Evolutionary conservation across 1,140 invertebrate species (phyloP).

Genomic region (Hylaeus anthracinus): DNA sequence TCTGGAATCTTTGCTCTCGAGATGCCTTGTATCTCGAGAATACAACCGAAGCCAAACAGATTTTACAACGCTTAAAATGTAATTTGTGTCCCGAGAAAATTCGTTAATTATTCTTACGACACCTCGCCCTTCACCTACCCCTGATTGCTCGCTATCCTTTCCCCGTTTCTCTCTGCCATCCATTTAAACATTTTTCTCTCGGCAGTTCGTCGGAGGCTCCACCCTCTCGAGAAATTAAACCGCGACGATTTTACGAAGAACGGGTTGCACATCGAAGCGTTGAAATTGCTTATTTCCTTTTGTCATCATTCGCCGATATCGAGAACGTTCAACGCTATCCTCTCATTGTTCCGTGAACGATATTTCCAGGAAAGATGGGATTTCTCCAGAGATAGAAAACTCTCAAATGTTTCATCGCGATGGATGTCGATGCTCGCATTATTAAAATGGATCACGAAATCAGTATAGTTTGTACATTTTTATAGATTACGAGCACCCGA

Average conservation of each 20-base stretch:
- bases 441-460: too few species aligned
- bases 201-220: background rate
- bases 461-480: too few species aligned
- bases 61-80: slow-evolving; percentile 51
- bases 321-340: background rate
- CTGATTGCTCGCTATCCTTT: slow-evolving; percentile 32
- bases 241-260: background rate
- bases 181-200: slow-evolving; percentile 17
- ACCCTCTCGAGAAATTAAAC: background rate
- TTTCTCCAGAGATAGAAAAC: background rate
- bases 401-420: background rate
- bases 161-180: background rate
- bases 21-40: slow-evolving; percentile 22
- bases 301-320: background rate
- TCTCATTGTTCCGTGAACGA: background rate
- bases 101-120: slow-evolving; percentile 54
- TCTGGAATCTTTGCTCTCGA: background rate
- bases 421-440: too few species aligned
- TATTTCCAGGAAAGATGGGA: background rate
- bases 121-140: slow-evolving; percentile 14
- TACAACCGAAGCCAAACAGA: slow-evolving; percentile 31
- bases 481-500: too few species aligned
- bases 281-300: background rate
- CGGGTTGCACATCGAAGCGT: background rate
- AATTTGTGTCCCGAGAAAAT: slow-evolving; percentile 50